Base-by-base conservation (phyloP, 1,140 invertebrate genomes). In the Trichonephila inaurata region DNA sequence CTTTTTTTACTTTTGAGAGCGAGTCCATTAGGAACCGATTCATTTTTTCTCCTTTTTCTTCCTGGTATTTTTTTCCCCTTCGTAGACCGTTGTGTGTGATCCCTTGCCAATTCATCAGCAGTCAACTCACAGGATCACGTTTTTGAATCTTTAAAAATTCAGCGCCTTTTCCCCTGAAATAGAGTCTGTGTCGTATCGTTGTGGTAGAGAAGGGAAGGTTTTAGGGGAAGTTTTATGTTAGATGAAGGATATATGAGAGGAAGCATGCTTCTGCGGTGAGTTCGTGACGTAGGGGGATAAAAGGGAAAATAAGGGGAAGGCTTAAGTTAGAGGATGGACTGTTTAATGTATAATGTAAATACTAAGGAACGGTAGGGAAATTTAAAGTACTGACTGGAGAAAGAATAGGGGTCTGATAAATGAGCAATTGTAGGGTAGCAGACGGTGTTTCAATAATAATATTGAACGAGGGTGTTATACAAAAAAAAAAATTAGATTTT, bases 81-180 rank as follows among this genome's bases (percentile, higher is more conserved):
- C 1, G 24, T 16, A 28, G 28, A 24, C 24, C 69, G 28, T 12
- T 51, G 51, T 33, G 69, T 28, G 69, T 77, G 69, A 40, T 14
- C 12, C 24, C 69, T 77, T 28, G 16, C 69, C 24, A 33, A 77
- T 77, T 77, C 69, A 77, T 77, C 24, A 40, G 69, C 14, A 33
- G 24, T 6, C 69, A 18, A 18, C 69, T 77, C 69, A 28, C 16
- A 16, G 69, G 14, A 40, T 77, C 69, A 77, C 69, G 69, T 77
- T 77, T 77, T 40, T 18, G 69, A 77, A 77, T 77, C 24, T 6
- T 77, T 40, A 77, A 77, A 77, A 77, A 77, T 77, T 77, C 69
- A 77, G 18, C 24, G 69, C 10, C 7, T 77, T 77, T 77, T 28
- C 21, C n/a, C 69, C 69, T 77, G 69, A 77, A 77, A 33, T 77